These are phyloP conservation scores for Dallia pectoralis DNA, from an alignment of 2,797 vertebrate genomes.

Conservation along the genomic window DNA sequence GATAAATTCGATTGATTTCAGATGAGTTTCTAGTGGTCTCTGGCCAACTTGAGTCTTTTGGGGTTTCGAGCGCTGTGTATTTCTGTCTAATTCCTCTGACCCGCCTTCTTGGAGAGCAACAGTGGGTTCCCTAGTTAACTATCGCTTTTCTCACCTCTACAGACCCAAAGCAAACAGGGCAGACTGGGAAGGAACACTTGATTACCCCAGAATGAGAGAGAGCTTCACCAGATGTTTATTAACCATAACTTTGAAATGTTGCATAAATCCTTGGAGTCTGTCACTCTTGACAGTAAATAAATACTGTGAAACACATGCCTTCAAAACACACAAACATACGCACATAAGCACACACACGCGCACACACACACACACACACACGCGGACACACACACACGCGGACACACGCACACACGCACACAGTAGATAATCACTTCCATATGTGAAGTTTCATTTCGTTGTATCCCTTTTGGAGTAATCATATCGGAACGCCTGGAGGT, in stretches of 20 bases:
- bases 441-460: conserved; percentile 78
- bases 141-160: neutral
- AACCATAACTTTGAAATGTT: conserved; percentile 63
- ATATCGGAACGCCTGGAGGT: conserved; percentile 87
- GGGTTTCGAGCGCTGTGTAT: neutral
- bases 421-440: conserved; percentile 88
- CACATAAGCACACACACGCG: neutral
- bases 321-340: conserved; percentile 1
- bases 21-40: neutral
- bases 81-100: neutral
- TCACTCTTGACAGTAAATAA: conserved; percentile 67
- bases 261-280: conserved; percentile 57
- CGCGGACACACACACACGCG: conserved; percentile 1
- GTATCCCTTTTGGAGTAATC: conserved; percentile 83
- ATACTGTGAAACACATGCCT: conserved; percentile 43
- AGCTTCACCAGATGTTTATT: conserved; percentile 57
- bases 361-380: neutral
- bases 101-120: neutral
- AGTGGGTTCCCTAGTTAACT: neutral
- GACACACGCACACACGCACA: conserved; percentile 7
- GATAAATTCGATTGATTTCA: neutral
- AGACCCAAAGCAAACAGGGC: neutral
- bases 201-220: conserved; percentile 40
- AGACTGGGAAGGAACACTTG: conserved; percentile 11
- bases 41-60: neutral